These are phyloP conservation scores for Dasypolia templi DNA, from an alignment of 2,888 invertebrate species.

Conservation along the genomic window DNA sequence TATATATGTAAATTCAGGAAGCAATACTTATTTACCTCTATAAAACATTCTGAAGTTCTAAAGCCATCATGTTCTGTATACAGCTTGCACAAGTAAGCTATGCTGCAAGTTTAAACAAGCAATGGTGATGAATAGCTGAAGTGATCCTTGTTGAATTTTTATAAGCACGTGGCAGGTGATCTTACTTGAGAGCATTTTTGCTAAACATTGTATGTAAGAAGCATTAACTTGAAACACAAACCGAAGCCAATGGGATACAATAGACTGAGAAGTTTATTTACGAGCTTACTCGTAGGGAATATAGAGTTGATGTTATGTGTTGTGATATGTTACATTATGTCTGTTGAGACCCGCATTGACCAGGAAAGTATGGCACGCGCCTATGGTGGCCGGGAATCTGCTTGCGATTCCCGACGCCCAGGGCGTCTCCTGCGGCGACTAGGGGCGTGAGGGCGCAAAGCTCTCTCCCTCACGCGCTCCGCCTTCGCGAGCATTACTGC, in stretches of 20 bases:
- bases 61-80: conserved; percentile 11
- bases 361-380: too few relatives aligned
- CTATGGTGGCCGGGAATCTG: too few relatives aligned
- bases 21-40: conserved; percentile 8
- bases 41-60: background rate
- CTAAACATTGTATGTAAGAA: background rate
- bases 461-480: too few relatives aligned
- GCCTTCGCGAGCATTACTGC: too few relatives aligned
- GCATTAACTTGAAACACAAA: conserved; percentile 5
- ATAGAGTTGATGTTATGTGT: background rate
- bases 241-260: conserved; percentile 14
- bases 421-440: too few relatives aligned
- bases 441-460: too few relatives aligned
- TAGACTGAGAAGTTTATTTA: conserved; percentile 5
- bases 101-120: conserved; percentile 18
- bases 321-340: background rate
- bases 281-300: background rate
- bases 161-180: conserved; percentile 8
- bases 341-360: background rate
- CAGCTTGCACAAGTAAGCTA: conserved; percentile 6
- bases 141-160: conserved; percentile 39
- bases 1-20: background rate
- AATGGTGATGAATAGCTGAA: conserved; percentile 6
- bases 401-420: too few relatives aligned
- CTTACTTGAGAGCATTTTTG: background rate